Conservation (phyloP, 2,888 invertebrate species). For the Neocrepidodera transversa region DNA sequence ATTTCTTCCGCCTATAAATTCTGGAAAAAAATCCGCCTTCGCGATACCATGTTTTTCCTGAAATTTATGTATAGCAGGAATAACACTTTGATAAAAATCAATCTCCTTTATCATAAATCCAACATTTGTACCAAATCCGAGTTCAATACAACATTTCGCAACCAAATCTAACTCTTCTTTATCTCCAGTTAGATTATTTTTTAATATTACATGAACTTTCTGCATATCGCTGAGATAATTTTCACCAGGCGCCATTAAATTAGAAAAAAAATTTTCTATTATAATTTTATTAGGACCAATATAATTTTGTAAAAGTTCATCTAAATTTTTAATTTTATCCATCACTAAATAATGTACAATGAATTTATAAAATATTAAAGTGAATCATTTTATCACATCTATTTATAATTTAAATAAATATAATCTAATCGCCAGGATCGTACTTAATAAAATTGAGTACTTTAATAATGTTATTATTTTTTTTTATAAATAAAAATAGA, state of each 20-base stretch:
- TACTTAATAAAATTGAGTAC: too few species aligned
- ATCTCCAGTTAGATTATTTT: not conserved
- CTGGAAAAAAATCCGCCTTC: slow-evolving; percentile 58
- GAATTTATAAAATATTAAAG: too few species aligned
- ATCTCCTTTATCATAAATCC: slow-evolving; percentile 61
- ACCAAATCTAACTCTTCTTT: slow-evolving; percentile 12
- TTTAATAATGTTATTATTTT: too few species aligned
- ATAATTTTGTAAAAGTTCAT: not conserved
- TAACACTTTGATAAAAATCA: slow-evolving; percentile 60
- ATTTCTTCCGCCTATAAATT: slow-evolving; percentile 58
- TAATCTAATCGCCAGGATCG: too few species aligned
- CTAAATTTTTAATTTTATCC: not conserved
- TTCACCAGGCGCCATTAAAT: not conserved
- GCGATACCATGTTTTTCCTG: slow-evolving; percentile 57
- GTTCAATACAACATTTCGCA: slow-evolving; percentile 4
- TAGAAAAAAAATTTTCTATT: not conserved
- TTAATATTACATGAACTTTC: slow-evolving; percentile 18
- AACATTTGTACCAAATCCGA: not conserved
- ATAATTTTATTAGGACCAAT: slow-evolving; percentile 2
- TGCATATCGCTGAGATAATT: slow-evolving; percentile 14
- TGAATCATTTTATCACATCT: too few species aligned
- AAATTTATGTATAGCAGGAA: slow-evolving; percentile 58
- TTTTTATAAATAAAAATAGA: not conserved
- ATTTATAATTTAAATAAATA: too few species aligned
- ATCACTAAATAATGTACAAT: too few species aligned